Evolutionary conservation across 2,113 vertebrate species (phyloP).

Genomic region (Tachycineta bicolor): DNA sequence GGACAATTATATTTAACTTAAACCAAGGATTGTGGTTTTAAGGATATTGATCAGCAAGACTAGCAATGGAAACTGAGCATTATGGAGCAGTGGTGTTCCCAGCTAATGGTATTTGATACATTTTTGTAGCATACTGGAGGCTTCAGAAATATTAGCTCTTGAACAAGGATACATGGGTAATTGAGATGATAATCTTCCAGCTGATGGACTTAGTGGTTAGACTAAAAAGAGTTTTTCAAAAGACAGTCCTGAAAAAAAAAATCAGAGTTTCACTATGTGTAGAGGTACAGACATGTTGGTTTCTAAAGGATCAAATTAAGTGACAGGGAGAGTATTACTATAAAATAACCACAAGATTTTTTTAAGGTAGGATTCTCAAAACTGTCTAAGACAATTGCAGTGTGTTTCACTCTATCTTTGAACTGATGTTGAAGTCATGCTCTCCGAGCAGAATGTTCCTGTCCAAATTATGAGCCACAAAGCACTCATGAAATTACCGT

Average conservation of each 20-base stretch:
- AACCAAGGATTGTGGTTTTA: background rate
- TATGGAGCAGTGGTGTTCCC: background rate
- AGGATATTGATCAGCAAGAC: background rate
- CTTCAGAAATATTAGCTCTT: background rate
- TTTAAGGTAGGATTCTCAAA: background rate
- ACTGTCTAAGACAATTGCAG: background rate
- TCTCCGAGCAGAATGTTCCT: fast-evolving
- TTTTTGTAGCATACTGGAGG: background rate
- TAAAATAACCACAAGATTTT: background rate
- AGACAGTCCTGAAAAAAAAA: background rate
- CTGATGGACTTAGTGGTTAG: background rate
- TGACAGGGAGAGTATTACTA: background rate
- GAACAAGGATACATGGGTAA: background rate
- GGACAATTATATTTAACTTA: constrained; percentile 1
- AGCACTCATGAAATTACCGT: background rate
- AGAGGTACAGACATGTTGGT: background rate
- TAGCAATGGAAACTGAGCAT: background rate
- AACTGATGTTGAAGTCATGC: background rate
- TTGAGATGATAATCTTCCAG: background rate
- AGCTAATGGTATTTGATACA: background rate
- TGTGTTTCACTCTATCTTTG: background rate
- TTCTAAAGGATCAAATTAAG: background rate
- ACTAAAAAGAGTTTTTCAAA: background rate
- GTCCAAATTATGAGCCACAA: background rate
- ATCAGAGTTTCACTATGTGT: background rate